Conservation (phyloP, 2,797 vertebrate genomes). For the Podargus strigoides region DNA sequence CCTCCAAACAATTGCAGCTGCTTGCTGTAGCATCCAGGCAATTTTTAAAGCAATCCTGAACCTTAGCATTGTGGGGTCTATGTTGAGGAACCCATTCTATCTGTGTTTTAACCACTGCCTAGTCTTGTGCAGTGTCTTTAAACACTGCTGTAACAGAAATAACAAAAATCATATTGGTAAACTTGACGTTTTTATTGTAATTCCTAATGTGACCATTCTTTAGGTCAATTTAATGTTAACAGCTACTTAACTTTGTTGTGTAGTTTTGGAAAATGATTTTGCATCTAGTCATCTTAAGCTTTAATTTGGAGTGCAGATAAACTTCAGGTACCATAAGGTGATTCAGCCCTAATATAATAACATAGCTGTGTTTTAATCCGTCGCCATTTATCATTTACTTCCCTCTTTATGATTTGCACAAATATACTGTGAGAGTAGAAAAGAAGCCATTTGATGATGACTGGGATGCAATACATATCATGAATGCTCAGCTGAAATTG, state of each 20-base stretch:
- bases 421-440: not conserved
- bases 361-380: conserved; percentile 9
- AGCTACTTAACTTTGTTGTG: not conserved
- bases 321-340: not conserved
- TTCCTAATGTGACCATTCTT: not conserved
- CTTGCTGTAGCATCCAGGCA: not conserved
- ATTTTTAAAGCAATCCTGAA: not conserved
- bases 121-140: not conserved
- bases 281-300: not conserved
- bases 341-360: not conserved
- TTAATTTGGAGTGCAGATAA: not conserved
- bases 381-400: conserved; percentile 12
- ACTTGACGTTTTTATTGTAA: not conserved
- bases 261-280: not conserved
- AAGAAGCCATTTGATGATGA: not conserved
- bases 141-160: not conserved
- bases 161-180: not conserved
- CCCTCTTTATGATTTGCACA: conserved; percentile 5
- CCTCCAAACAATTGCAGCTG: not conserved
- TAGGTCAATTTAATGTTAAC: not conserved
- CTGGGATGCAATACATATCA: not conserved
- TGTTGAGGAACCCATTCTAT: not conserved
- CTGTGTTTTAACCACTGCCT: not conserved
- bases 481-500: not conserved
- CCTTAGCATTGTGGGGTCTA: not conserved